Evolutionary conservation across 1,140 invertebrate species (phyloP).

Genomic region (Alviniconcha marisindica): DNA sequence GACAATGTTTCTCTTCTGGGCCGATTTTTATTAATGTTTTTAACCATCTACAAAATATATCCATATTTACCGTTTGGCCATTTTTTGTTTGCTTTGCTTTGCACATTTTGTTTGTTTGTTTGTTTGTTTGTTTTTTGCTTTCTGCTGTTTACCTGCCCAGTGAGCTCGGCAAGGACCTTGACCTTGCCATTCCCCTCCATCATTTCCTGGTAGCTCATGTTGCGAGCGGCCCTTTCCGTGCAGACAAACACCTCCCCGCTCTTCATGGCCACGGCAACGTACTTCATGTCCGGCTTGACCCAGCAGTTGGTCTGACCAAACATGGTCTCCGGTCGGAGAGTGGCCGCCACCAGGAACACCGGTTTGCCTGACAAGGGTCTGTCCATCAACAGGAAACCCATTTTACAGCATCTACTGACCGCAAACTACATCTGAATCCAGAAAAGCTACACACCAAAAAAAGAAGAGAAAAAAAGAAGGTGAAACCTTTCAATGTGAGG

Average conservation of each 20-base stretch:
- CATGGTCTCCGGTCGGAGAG: conserved; percentile 98
- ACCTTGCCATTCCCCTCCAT: conserved; percentile 88
- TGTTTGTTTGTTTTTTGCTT: no score
- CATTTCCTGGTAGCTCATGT: conserved; percentile 97
- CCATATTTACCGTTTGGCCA: no score
- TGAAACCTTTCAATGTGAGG: no score
- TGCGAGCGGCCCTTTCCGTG: conserved; percentile 90
- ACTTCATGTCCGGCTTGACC: conserved; percentile 96
- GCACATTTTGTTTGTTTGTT: no score
- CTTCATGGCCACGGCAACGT: conserved; percentile 87
- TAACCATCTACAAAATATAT: no score
- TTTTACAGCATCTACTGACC: no score
- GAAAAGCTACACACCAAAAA: no score
- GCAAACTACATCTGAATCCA: no score
- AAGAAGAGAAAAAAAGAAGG: no score
- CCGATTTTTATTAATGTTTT: no score
- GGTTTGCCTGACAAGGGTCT: conserved; percentile 62
- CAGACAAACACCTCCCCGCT: conserved; percentile 89
- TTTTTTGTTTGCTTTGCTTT: no score
- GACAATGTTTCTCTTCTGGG: no score
- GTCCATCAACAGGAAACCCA: conserved; percentile 36
- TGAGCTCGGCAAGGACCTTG: conserved; percentile 83
- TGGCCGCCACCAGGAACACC: conserved; percentile 96
- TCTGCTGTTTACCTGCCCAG: conserved; percentile 81
- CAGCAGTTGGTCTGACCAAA: conserved; percentile 99